A percentile compares a stretch with the other conserved stretches of the same genome.
Conservation (phyloP, 2,888 invertebrate genomes). For the Drosophila pseudotakahashii region DNA sequence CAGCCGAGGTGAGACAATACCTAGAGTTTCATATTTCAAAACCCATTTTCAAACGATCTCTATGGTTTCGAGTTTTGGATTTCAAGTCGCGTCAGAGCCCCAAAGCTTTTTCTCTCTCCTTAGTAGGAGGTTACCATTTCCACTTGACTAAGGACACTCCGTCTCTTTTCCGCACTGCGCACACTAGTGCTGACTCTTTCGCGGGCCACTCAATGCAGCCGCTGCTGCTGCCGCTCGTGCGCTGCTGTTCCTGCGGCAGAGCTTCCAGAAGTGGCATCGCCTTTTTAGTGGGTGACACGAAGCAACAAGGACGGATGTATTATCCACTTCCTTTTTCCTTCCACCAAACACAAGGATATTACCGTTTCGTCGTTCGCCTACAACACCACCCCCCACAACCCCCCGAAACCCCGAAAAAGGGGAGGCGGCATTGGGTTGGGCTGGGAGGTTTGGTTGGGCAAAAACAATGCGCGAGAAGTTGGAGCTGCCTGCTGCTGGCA, state of each 20-base stretch:
- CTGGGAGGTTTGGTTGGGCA: constrained; percentile 46
- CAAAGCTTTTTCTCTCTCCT: constrained; percentile 20
- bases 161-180: constrained; percentile 17
- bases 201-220: constrained; percentile 47
- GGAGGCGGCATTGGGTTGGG: constrained; percentile 7
- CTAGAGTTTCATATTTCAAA: neutral
- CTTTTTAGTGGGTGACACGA: constrained; percentile 84
- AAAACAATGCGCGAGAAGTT: constrained; percentile 61
- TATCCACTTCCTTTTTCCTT: constrained; percentile 85
- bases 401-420: constrained; percentile 26
- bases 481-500: constrained; percentile 26
- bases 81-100: neutral
- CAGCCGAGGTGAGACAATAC: neutral
- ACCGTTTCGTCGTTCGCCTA: constrained; percentile 84
- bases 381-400: constrained; percentile 39
- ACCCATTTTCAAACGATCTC: neutral
- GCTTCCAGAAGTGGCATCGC: constrained; percentile 74
- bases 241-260: constrained; percentile 34
- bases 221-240: constrained; percentile 22
- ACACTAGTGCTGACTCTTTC: constrained; percentile 33
- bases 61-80: neutral
- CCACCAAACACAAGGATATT: constrained; percentile 85
- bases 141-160: constrained; percentile 63
- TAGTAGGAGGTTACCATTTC: constrained; percentile 81
- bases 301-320: constrained; percentile 85